Percentiles rank a stretch among this genome's conserved stretches.
Evolutionary conservation across 1,140 invertebrate species (phyloP).

Genomic region (Batillaria attramentaria): DNA sequence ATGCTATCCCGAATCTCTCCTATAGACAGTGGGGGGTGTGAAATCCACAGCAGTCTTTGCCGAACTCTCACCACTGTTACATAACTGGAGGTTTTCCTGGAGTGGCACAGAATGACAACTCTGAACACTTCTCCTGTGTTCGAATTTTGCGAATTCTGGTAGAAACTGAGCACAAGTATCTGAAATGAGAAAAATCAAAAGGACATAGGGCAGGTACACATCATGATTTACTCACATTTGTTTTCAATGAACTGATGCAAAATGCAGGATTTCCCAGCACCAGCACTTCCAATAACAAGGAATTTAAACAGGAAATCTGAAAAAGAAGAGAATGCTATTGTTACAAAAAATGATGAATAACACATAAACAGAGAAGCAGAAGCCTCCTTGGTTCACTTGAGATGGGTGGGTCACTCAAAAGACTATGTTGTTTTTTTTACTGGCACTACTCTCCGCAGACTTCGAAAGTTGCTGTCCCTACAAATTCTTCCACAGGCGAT

Average conservation of each 20-base stretch:
- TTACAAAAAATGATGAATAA: not conserved
- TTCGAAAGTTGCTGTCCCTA: not conserved
- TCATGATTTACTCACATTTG: conserved; percentile 73
- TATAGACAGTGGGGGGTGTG: too few relatives aligned
- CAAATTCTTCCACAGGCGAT: not conserved
- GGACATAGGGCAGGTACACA: too few relatives aligned
- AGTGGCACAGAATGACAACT: not conserved
- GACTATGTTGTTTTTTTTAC: too few relatives aligned
- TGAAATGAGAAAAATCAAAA: too few relatives aligned
- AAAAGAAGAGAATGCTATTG: not conserved
- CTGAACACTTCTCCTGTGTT: not conserved
- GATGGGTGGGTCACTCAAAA: too few relatives aligned
- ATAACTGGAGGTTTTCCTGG: too few relatives aligned
- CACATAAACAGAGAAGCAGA: not conserved
- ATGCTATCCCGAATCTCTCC: too few relatives aligned
- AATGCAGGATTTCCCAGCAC: conserved; percentile 78
- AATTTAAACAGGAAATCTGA: conserved; percentile 79
- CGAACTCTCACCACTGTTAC: too few relatives aligned
- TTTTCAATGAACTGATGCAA: conserved; percentile 72
- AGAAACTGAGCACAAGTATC: too few relatives aligned
- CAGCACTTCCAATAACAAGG: conserved; percentile 82
- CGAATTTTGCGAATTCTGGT: too few relatives aligned
- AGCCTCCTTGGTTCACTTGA: not conserved
- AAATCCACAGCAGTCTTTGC: too few relatives aligned
- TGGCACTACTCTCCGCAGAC: too few relatives aligned